Evolutionary conservation across 2,113 vertebrate genomes (phyloP).

Genomic region (Rhinogobius similis): DNA sequence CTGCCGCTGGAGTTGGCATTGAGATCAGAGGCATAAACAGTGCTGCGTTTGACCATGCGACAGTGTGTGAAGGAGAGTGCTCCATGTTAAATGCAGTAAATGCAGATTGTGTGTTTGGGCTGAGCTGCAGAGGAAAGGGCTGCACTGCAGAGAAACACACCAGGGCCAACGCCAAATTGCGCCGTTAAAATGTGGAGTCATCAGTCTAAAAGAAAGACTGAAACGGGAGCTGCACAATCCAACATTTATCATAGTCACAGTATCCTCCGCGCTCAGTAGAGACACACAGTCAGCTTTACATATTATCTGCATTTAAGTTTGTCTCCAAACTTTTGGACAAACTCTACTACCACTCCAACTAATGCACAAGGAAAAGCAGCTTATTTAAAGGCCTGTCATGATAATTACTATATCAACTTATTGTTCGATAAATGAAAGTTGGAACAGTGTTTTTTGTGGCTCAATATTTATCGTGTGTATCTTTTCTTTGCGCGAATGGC

Average conservation of each 20-base stretch:
- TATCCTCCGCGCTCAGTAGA: neutral
- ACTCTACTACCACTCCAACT: neutral
- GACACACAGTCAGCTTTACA: neutral
- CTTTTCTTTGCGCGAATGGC: no score
- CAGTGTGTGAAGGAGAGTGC: constrained; percentile 10
- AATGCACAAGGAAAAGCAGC: no score
- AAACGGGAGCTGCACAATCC: neutral
- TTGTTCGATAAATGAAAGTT: no score
- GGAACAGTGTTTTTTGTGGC: no score
- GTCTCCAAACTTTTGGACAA: neutral
- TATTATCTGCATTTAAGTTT: neutral
- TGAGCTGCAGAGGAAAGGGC: constrained; percentile 24
- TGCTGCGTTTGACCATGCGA: neutral
- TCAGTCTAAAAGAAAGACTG: neutral
- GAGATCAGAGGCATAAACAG: no score
- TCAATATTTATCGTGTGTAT: no score
- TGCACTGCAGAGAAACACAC: constrained; percentile 44
- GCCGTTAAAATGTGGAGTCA: constrained; percentile 16
- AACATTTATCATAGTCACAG: neutral
- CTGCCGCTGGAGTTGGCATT: neutral
- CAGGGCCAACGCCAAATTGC: constrained; percentile 21
- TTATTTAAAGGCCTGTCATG: no score
- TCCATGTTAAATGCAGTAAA: constrained; percentile 3
- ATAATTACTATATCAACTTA: no score
- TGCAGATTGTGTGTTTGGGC: constrained; percentile 5